Evolutionary conservation across 2,797 vertebrate genomes (phyloP), one percentile per base, ranked within the genome.

Genomic region (Pangasius sanitwongsei): DNA sequence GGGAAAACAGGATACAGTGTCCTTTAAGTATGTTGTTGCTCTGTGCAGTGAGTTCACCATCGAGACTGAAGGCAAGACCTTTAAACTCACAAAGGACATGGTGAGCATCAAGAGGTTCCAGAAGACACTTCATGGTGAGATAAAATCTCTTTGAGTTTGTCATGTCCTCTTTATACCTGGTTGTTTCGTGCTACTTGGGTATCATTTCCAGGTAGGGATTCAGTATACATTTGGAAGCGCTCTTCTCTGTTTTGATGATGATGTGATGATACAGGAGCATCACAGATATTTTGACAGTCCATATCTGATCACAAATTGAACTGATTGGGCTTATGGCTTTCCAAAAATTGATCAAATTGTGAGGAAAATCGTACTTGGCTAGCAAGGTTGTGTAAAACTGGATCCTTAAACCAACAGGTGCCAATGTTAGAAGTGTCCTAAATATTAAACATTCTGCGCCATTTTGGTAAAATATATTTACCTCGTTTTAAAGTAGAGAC

Each of bases 71-170:
- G 98, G 98, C 90, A 99, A 98, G 94, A 96, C 97, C 6, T 99
- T 99, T 94, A 96, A 95, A 87, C 94, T 99, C 92, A 99, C 97
- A 25, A 97, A 97, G 94, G 98, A 98, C 92, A 99, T 99, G 99
- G 97, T 99, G 92, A 95, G 55, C 44, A 96, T 99, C 94, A 99
- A 98, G 95, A 96, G 97, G 74, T 99, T 98, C 95, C 98, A 99
- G 96, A 99, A 99, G 95, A 99, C 97, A 11, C 94, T 99, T 85
- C 95, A 99, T 37, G 98, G 99, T 99, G 95, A 96, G 94, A 37
- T 37, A 0, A 85, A 65, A 18, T 15, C 15, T 6, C 3, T 48
- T 41, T 41, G 4, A 34, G 23, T 28, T 50, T 16, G 50, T 0
- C 18, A 6, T 53, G 25, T 83, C 31, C 7, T 48, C 23, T 48